Percentiles rank a stretch among this genome's conserved stretches.
These are phyloP conservation scores for Rousettus madagascariensis DNA, from an alignment of 2,797 vertebrate genomes.

Conservation along the genomic window DNA sequence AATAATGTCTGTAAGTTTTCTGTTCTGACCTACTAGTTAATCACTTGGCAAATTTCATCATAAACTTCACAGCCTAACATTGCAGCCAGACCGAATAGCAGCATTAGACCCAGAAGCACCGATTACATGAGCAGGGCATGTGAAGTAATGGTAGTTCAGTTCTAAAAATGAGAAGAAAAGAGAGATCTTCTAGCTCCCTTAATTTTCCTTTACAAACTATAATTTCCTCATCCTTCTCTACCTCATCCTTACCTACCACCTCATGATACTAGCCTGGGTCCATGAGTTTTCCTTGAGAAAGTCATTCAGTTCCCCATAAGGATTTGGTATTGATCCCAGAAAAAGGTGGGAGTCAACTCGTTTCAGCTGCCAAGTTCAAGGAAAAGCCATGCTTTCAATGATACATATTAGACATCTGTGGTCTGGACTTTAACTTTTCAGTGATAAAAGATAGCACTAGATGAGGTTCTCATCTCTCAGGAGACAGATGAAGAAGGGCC, in stretches of 20 bases:
- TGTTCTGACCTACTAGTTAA: not conserved
- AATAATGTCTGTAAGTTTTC: not conserved
- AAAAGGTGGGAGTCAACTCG: not conserved
- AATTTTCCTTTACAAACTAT: not conserved
- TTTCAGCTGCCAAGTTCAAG: not conserved
- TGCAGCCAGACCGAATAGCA: not conserved
- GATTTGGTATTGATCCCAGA: conserved; percentile 38
- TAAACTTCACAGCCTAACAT: not conserved
- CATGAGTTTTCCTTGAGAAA: conserved; percentile 28
- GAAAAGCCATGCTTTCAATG: conserved; percentile 8
- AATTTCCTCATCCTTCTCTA: not conserved
- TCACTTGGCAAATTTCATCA: not conserved
- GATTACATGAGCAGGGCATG: not conserved
- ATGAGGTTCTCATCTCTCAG: not conserved
- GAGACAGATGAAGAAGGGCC: not conserved
- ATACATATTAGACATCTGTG: not conserved
- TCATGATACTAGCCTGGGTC: not conserved
- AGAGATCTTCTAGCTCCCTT: not conserved
- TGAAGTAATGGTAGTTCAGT: not conserved
- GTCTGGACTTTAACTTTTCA: not conserved
- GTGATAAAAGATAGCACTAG: not conserved
- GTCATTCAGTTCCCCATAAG: not conserved
- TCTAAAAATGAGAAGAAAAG: not conserved
- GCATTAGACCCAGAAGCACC: not conserved
- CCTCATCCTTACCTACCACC: not conserved